These are phyloP conservation scores for Silvanus unidentatus DNA, from an alignment of 2,888 invertebrate genomes.

Conservation along the genomic window DNA sequence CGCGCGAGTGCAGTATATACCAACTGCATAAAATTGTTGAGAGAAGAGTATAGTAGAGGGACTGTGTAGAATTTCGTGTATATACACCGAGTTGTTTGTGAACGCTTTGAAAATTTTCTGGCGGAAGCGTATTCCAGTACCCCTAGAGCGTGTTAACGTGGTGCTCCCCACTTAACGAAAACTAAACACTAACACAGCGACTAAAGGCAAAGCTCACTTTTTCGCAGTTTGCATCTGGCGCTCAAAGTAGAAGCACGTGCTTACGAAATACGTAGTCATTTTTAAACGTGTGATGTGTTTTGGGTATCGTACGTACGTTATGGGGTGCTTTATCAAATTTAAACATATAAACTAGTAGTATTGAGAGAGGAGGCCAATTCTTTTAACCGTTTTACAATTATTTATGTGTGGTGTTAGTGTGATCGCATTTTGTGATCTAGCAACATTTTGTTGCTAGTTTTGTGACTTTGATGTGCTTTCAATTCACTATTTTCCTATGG, in stretches of 20 bases:
- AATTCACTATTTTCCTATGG: constrained; percentile 41
- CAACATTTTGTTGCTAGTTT: constrained; percentile 14
- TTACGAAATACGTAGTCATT: too few species aligned
- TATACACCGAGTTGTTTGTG: too few species aligned
- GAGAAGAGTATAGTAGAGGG: too few species aligned
- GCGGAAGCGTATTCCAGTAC: constrained; percentile 39
- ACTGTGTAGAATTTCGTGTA: too few species aligned
- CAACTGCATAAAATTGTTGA: constrained; percentile 18
- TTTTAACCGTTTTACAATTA: too few species aligned
- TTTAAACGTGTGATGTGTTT: constrained; percentile 27
- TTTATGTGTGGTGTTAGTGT: constrained; percentile 33
- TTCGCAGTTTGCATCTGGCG: constrained; percentile 38
- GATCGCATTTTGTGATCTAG: constrained; percentile 24
- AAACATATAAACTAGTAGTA: too few species aligned
- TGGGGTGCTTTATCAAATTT: constrained; percentile 29
- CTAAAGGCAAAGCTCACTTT: constrained; percentile 28
- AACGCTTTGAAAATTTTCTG: constrained; percentile 16
- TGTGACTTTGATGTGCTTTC: constrained; percentile 11
- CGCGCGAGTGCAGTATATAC: constrained; percentile 26
- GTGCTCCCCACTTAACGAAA: constrained; percentile 33
- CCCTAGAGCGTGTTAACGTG: constrained; percentile 41
- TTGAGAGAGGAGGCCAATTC: too few species aligned
- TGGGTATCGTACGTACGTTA: constrained; percentile 24
- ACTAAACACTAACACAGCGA: constrained; percentile 38
- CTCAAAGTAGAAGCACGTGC: constrained; percentile 1